Evolutionary conservation across 2,888 invertebrate genomes (phyloP).

Genomic region (Theodoxus fluviatilis): DNA sequence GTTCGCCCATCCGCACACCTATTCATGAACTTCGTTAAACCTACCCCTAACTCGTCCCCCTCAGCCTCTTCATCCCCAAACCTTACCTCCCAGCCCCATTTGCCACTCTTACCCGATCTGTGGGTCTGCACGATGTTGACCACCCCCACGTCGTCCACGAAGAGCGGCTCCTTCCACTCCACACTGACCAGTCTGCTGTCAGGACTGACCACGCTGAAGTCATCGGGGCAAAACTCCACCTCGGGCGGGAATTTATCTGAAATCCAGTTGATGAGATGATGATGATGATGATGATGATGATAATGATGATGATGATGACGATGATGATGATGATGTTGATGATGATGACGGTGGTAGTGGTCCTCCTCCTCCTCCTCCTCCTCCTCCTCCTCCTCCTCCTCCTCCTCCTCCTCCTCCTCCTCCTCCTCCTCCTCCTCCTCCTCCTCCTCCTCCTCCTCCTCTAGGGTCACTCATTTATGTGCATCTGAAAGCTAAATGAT

Average conservation of each 20-base stretch:
- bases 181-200: constrained; percentile 38
- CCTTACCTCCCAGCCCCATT: no score
- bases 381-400: constrained; percentile 3
- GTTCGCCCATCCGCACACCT: no score
- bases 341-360: not conserved
- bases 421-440: constrained; percentile 18
- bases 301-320: not conserved
- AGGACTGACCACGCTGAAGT: constrained; percentile 34
- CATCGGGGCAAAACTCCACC: constrained; percentile 45
- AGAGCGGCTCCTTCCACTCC: constrained; percentile 48
- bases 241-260: constrained; percentile 47
- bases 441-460: constrained; percentile 10
- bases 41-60: no score
- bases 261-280: constrained; percentile 17
- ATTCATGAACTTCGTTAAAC: no score
- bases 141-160: constrained; percentile 43
- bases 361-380: not conserved
- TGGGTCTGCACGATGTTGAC: constrained; percentile 42
- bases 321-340: not conserved
- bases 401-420: constrained; percentile 15
- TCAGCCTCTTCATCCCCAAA: no score
- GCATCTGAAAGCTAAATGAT: no score
- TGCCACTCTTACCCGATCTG: constrained; percentile 47
- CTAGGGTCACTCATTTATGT: no score
- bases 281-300: constrained; percentile 23